Conservation (phyloP, 2,113 vertebrate species). For the Myanophis thanlyinensis region DNA sequence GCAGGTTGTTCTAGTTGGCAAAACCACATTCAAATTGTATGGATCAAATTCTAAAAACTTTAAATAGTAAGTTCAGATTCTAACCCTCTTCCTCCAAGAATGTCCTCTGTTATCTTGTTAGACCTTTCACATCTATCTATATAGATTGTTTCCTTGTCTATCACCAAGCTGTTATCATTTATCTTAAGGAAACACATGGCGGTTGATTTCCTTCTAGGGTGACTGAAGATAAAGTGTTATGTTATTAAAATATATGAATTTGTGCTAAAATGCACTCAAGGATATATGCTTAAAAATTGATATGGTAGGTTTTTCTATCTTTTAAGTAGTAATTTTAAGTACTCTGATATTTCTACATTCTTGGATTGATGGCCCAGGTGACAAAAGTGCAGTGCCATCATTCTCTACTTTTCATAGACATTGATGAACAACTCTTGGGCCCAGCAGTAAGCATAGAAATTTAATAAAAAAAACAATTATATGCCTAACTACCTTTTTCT, state of each 20-base stretch:
- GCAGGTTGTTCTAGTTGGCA: background rate
- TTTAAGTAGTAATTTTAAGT: background rate
- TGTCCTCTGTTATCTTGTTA: background rate
- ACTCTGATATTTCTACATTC: background rate
- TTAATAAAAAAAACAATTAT: background rate
- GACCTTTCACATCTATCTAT: slow-evolving; percentile 1
- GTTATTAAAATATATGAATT: background rate
- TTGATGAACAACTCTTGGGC: background rate
- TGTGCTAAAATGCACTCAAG: background rate
- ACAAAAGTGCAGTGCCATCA: background rate
- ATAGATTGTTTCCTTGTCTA: slow-evolving; percentile 10
- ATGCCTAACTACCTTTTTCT: background rate
- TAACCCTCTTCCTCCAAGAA: background rate
- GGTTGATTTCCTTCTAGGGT: slow-evolving; percentile 10
- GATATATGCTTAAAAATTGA: background rate
- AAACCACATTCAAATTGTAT: background rate
- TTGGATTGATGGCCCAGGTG: background rate
- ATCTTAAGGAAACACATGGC: slow-evolving; percentile 25
- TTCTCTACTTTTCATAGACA: background rate
- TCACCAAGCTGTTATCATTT: slow-evolving; percentile 12
- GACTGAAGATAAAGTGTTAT: background rate
- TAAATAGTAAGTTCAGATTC: background rate
- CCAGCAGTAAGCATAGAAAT: background rate
- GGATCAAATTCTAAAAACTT: background rate
- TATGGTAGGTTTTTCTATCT: background rate